Base-by-base conservation (phyloP, 2,888 invertebrate species). In the Malthinus seriepunctatus region DNA sequence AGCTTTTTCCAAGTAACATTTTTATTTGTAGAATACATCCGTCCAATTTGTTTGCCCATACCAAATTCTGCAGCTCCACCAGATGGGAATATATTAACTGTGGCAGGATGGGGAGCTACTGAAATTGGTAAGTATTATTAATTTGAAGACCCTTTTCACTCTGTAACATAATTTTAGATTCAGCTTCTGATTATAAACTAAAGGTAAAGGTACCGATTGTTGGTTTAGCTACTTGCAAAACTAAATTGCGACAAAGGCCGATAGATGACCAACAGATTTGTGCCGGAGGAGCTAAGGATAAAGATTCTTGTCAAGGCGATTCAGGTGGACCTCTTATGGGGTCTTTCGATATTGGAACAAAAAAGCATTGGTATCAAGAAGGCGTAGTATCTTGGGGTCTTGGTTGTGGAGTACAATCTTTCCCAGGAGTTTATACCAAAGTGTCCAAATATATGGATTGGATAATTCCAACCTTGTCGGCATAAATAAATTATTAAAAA, bases 361-460 rank as follows among this genome's bases (percentile, higher is more conserved):
- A 46, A 52, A 33, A 31, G 9, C 49, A 55, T 12, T 55, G 49
- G 49, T 50, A 44, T 33, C 49, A 51, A 31, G 51, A 56, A 89
- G 89, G 89, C 34, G 89, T 92, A 66, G 92, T 93, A 0, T 92
- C 91, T 0, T 92, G 92, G 91, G 93, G 92, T 8, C 90, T 91
- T 0, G 89, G 89, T 1, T 89, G 89, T 71, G 89, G 88, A 0
- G 78, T 88, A 62, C 85, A 87, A 6, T 88, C 88, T 0, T 88
- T 88, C 69, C 89, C 89, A 0, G 89, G 89, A 1, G 88, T 89
- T 3, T 89, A 89, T 70, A 89, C 89, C 0, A 80, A 89, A 63
- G 88, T 89, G n/a, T 81, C 86, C 0, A 81, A 84, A 66, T 89
- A 88, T 71, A 75, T 89, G 5, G 87, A 88, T 50, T 93, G 93